Evolutionary conservation across 2,113 vertebrate species (phyloP), one percentile per base, ranked within the genome.

Genomic region (Paracanthobrama guichenoti): DNA sequence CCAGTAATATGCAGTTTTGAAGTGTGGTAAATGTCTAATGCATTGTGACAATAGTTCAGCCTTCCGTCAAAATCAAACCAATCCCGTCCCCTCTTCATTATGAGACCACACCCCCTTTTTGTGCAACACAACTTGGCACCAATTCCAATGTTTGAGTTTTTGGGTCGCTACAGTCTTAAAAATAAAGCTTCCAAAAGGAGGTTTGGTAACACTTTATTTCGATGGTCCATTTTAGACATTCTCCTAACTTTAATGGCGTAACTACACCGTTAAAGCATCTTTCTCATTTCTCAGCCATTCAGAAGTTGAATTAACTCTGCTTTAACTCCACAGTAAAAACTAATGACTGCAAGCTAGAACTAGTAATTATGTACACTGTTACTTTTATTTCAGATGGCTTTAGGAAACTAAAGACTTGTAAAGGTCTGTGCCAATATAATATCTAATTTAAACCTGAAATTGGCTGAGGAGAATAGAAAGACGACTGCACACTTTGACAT

Each of bases 81-180:
- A 57, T 18, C 50, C 5, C 10, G 0, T 11, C 31, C 50, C 31
- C 50, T 42, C 22, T 24, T 69, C 20, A 42, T 69, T 26, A 48
- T 48, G 39, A 73, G 71, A 73, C 22, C 71, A 73, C 71, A 26
- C 71, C 71, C 22, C n/a, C 8, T 73, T 71, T 46, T 73, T 73
- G 42, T 73, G 22, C 12, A 14, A 22, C 20, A 69, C 66, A 12
- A 69, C 35, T 42, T 69, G 16, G 31, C 3, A 44, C 39, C 22
- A 71, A 44, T 72, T 44, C 1, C 67, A 72, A 24, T 44, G 12
- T 44, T 46, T 44, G 6, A 48, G 16, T 39, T 13, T 24, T 71
- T 12, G 12, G 6, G 31, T 39, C 18, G 42, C 66, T 69, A 60
- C 10, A 42, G 18, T 69, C 66, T 39, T 39, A 20, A 16, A 39